Conservation (phyloP, 1,140 invertebrate species). For the Ostrea denselamellosa region DNA sequence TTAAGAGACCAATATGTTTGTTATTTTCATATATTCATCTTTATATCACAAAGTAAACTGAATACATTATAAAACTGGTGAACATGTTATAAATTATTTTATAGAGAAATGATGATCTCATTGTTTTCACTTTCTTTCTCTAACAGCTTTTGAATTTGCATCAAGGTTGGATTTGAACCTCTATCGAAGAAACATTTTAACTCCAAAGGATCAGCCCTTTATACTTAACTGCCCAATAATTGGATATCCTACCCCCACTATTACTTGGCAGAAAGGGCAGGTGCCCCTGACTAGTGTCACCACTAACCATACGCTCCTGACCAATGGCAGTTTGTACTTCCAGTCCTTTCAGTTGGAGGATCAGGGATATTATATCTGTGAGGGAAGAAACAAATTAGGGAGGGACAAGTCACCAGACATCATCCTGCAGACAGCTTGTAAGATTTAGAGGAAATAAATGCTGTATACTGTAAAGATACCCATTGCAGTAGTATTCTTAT, state of each 20-base stretch:
- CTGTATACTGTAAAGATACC: too few species aligned
- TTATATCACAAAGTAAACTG: too few species aligned
- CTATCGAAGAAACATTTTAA: constrained; percentile 54
- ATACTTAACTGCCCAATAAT: constrained; percentile 61
- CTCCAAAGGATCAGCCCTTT: constrained; percentile 50
- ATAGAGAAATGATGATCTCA: not conserved
- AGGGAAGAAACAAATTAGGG: constrained; percentile 64
- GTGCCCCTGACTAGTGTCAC: constrained; percentile 35
- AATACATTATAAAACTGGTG: not conserved
- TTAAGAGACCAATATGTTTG: too few species aligned
- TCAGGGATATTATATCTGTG: constrained; percentile 67
- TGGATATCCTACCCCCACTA: constrained; percentile 61
- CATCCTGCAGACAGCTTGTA: constrained; percentile 65
- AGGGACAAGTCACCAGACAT: constrained; percentile 50
- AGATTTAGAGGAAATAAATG: constrained; percentile 44
- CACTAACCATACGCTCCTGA: constrained; percentile 48
- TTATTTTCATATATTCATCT: too few species aligned
- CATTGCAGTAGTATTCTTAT: too few species aligned
- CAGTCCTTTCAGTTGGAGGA: constrained; percentile 41
- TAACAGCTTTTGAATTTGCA: constrained; percentile 53
- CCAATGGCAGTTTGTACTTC: constrained; percentile 64
- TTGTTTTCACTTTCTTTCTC: not conserved
- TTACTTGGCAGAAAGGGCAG: constrained; percentile 63
- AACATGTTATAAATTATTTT: not conserved
- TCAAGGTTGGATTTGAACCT: constrained; percentile 56